A percentile compares a stretch with the other conserved stretches of the same genome.
Conservation (phyloP, 2,888 invertebrate species). For the Cataglyphis rosenhaueri region DNA sequence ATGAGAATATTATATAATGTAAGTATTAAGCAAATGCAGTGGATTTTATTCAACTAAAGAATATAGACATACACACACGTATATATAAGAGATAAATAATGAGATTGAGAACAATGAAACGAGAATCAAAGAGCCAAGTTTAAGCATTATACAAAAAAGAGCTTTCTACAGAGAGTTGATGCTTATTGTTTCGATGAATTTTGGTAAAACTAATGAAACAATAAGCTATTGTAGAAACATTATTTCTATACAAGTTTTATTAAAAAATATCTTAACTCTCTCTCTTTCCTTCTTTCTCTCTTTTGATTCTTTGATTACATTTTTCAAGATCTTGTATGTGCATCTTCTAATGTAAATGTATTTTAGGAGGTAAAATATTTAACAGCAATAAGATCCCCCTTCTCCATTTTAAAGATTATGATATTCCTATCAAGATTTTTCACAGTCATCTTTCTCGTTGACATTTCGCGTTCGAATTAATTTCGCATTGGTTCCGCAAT, state of each 20-base stretch:
- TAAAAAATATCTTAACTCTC: background rate
- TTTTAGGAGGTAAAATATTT: background rate
- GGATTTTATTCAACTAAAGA: background rate
- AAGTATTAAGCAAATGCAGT: background rate
- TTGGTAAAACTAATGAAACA: background rate
- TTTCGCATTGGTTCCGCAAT: slow-evolving; percentile 37
- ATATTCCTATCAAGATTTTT: background rate
- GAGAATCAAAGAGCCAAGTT: background rate
- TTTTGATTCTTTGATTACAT: background rate
- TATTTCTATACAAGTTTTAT: background rate
- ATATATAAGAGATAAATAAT: background rate
- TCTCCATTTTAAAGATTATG: background rate
- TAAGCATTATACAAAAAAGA: background rate
- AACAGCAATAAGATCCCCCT: background rate
- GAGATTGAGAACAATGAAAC: background rate
- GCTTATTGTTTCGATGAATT: background rate
- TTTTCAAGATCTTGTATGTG: background rate
- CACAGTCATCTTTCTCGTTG: background rate
- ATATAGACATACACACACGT: background rate
- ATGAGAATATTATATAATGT: background rate
- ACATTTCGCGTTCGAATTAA: slow-evolving; percentile 12
- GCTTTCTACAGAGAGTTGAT: background rate
- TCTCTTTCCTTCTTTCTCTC: too few species aligned
- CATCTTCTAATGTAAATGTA: background rate
- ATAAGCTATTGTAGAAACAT: background rate